Evolutionary conservation across 2,797 vertebrate species (phyloP).

Genomic region (Astyanax mexicanus): DNA sequence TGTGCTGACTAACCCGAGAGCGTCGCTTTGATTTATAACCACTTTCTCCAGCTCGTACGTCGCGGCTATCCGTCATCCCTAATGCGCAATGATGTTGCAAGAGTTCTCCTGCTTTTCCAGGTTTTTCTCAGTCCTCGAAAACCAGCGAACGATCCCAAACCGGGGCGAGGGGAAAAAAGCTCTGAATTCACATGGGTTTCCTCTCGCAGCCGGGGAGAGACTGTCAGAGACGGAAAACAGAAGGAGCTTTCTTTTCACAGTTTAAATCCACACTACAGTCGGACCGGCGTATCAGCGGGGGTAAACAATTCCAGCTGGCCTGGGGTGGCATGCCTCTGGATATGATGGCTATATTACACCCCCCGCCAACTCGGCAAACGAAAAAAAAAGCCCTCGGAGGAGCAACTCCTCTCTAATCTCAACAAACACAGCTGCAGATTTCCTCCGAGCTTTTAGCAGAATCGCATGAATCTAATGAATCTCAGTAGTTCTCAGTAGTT

Average conservation of each 20-base stretch:
- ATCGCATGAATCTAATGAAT: conserved; percentile 10
- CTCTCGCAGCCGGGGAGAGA: conserved; percentile 75
- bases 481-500: neutral
- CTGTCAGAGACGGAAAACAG: conserved; percentile 72
- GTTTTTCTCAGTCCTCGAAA: neutral
- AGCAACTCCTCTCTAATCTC: conserved; percentile 36
- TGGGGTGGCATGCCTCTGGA: conserved; percentile 40
- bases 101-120: neutral
- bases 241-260: conserved; percentile 73
- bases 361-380: conserved; percentile 15
- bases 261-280: conserved; percentile 53
- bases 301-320: conserved; percentile 61
- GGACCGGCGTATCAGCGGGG: conserved; percentile 53
- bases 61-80: conserved; percentile 2
- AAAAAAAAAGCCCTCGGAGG: conserved; percentile 2
- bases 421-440: conserved; percentile 13
- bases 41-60: conserved; percentile 4
- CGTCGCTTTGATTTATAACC: conserved; percentile 25
- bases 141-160: neutral
- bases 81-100: conserved; percentile 32
- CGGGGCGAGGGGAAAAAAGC: conserved; percentile 18
- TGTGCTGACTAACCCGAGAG: neutral
- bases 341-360: conserved; percentile 46
- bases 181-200: conserved; percentile 40
- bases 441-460: conserved; percentile 1